These are phyloP conservation scores for Gavia stellata DNA, from an alignment of 2,113 vertebrate species.

Conservation along the genomic window DNA sequence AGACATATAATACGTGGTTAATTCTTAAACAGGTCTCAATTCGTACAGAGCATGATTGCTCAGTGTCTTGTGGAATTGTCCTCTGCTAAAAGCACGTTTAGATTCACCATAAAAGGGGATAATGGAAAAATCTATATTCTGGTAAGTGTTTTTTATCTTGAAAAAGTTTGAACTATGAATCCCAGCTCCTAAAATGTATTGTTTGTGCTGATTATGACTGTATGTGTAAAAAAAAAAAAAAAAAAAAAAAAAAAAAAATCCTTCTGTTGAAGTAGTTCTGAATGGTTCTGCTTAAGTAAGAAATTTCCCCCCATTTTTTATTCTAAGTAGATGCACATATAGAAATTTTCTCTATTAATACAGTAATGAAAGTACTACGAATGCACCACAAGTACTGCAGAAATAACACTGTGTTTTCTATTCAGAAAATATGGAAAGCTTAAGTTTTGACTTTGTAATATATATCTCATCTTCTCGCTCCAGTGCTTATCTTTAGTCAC, in stretches of 20 bases:
- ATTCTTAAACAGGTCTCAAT: conserved; percentile 77
- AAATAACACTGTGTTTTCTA: not conserved
- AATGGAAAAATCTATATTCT: conserved; percentile 80
- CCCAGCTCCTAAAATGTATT: not conserved
- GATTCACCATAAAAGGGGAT: conserved; percentile 85
- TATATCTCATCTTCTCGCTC: not conserved
- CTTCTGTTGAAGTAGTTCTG: not conserved
- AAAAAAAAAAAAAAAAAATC: too few relatives aligned
- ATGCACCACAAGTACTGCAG: not conserved
- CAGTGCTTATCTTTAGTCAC: not conserved
- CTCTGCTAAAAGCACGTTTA: conserved; percentile 83
- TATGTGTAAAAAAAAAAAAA: not conserved
- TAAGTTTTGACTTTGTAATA: not conserved
- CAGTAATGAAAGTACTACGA: not conserved
- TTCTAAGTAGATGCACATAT: not conserved
- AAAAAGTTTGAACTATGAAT: not conserved
- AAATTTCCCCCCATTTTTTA: not conserved
- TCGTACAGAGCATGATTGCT: conserved; percentile 80
- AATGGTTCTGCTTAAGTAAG: not conserved
- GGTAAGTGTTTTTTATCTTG: conserved; percentile 71
- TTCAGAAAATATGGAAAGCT: not conserved
- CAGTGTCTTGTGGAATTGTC: conserved; percentile 83
- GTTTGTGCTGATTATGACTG: not conserved
- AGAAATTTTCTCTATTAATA: not conserved
- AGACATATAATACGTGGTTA: not conserved